Conservation (phyloP, 2,888 invertebrate genomes). For the Aphodius granarius region DNA sequence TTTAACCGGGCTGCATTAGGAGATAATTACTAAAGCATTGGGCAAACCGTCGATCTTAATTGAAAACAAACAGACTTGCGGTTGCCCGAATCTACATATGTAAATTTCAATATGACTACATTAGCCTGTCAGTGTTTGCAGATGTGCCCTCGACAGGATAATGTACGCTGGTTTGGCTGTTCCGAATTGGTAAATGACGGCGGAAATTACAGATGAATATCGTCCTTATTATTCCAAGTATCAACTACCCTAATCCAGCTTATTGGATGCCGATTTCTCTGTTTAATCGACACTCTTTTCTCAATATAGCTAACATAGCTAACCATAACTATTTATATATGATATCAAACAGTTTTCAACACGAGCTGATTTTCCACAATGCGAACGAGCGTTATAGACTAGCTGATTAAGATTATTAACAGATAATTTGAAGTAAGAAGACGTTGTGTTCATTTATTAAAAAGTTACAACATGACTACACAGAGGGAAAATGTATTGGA, state of each 20-base stretch:
- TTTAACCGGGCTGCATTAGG: conserved; percentile 14
- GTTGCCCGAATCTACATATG: conserved; percentile 37
- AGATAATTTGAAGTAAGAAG: too few relatives aligned
- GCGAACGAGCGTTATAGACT: too few relatives aligned
- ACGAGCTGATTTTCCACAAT: too few relatives aligned
- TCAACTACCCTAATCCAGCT: conserved; percentile 12
- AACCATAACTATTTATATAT: too few relatives aligned
- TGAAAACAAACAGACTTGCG: conserved; percentile 38
- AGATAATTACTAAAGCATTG: conserved; percentile 19
- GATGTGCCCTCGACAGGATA: conserved; percentile 32
- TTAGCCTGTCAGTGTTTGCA: conserved; percentile 34
- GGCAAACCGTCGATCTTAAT: conserved; percentile 34
- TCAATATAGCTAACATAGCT: too few relatives aligned
- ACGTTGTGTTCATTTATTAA: too few relatives aligned
- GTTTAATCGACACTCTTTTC: too few relatives aligned
- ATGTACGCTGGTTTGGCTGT: conserved; percentile 35
- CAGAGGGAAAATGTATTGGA: too few relatives aligned
- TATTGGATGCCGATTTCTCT: too few relatives aligned
- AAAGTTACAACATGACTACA: too few relatives aligned
- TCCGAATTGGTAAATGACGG: conserved; percentile 38
- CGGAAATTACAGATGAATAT: conserved; percentile 33
- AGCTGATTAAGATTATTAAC: too few relatives aligned
- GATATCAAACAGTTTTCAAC: too few relatives aligned
- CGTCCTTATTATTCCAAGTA: conserved; percentile 29
- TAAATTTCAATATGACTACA: conserved; percentile 35